Evolutionary conservation across 2,888 invertebrate genomes (phyloP).

Genomic region (Adelphocoris suturalis): DNA sequence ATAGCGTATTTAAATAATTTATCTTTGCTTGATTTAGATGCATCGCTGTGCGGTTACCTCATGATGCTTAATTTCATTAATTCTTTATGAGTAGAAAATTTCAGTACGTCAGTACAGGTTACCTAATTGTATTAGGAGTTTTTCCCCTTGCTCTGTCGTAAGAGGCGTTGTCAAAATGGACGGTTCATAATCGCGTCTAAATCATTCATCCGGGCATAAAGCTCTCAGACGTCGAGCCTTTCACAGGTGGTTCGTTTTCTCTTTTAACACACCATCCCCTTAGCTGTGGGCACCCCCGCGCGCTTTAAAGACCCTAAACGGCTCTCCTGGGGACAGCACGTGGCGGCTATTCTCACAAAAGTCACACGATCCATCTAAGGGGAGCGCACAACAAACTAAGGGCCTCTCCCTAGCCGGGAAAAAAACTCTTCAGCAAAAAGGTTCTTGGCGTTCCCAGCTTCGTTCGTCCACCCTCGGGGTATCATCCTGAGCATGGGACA

Average conservation of each 20-base stretch:
- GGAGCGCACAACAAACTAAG: slow-evolving; percentile 25
- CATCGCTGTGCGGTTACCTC: no score
- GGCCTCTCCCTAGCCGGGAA: not conserved
- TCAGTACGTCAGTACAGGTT: no score
- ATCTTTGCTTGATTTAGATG: no score
- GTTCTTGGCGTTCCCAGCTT: not conserved
- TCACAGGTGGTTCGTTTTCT: slow-evolving; percentile 55
- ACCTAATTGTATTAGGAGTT: no score
- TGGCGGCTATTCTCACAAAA: slow-evolving; percentile 47
- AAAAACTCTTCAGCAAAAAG: slow-evolving; percentile 45
- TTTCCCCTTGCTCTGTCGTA: not conserved
- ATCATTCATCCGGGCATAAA: not conserved
- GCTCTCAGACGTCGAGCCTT: not conserved
- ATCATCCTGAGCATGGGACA: slow-evolving; percentile 28
- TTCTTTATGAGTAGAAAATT: no score
- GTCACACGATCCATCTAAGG: slow-evolving; percentile 53
- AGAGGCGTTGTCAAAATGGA: not conserved
- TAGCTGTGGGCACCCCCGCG: slow-evolving; percentile 31
- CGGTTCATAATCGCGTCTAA: not conserved
- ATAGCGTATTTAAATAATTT: no score
- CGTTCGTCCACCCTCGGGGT: slow-evolving; percentile 13
- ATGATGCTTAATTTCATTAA: no score
- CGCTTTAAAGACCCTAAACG: slow-evolving; percentile 49
- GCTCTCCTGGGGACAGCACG: slow-evolving; percentile 61
- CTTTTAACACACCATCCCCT: not conserved